Evolutionary conservation across 2,797 vertebrate species (phyloP).

Genomic region (Phrynocephalus vlangalii): DNA sequence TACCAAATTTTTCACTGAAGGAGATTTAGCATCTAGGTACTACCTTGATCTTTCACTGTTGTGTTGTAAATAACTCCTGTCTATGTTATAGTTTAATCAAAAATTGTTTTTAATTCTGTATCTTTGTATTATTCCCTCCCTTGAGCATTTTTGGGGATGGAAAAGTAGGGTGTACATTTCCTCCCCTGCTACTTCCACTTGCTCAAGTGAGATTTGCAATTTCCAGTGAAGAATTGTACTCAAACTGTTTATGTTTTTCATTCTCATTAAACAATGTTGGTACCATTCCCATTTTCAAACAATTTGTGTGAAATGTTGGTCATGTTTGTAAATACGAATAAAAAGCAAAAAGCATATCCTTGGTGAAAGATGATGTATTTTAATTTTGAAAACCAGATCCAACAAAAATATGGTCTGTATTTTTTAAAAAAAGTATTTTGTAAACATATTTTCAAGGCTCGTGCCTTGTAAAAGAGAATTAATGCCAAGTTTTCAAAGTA

Average conservation of each 20-base stretch:
- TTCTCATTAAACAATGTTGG: background rate
- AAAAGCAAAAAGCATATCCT: background rate
- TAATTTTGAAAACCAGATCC: background rate
- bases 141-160: background rate
- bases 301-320: slow-evolving; percentile 10
- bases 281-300: background rate
- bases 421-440: background rate
- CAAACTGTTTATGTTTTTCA: background rate
- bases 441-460: background rate
- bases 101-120: background rate
- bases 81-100: background rate
- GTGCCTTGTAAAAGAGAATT: background rate
- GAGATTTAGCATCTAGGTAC: too few species aligned
- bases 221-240: background rate
- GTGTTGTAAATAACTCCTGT: background rate
- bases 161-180: too few species aligned
- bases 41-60: background rate
- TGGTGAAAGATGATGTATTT: background rate
- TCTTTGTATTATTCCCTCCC: background rate
- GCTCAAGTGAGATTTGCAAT: background rate
- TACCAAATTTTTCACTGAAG: too few species aligned
- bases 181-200: too few species aligned
- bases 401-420: background rate
- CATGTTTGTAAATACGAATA: background rate
- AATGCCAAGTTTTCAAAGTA: background rate